phyloP scores from a whole-genome alignment of 1,140 invertebrate species.

The Aphelinus certus region DNA sequence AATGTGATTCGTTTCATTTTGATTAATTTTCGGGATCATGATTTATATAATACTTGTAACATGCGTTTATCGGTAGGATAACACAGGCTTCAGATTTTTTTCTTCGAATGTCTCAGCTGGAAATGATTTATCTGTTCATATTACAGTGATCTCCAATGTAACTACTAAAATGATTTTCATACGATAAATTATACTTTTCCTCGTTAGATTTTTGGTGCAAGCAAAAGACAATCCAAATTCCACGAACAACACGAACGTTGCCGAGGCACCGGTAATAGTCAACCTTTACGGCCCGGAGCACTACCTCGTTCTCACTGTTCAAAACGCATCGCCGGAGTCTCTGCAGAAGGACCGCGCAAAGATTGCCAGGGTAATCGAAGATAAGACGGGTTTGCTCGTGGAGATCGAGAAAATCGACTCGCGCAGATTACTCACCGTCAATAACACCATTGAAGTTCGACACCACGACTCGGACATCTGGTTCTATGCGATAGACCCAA shows the following conservation, averaged over 20 bases:
- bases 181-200: background rate
- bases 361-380: conserved; percentile 76
- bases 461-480: conserved; percentile 83
- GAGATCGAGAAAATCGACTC: conserved; percentile 81
- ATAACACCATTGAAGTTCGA: conserved; percentile 79
- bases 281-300: conserved; percentile 77
- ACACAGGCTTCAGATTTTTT: too few species aligned
- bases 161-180: too few species aligned
- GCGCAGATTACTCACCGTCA: conserved; percentile 74
- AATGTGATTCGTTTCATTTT: too few species aligned
- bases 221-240: conserved; percentile 80
- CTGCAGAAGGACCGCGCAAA: conserved; percentile 73
- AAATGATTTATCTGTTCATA: too few species aligned
- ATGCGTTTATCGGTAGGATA: too few species aligned
- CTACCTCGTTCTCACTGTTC: conserved; percentile 81
- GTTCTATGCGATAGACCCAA: conserved; percentile 86
- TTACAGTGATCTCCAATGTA: too few species aligned
- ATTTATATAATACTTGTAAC: too few species aligned
- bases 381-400: conserved; percentile 77
- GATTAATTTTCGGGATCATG: too few species aligned
- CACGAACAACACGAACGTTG: conserved; percentile 69
- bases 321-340: conserved; percentile 76
- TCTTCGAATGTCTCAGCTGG: too few species aligned
- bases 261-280: conserved; percentile 74
- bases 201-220: conserved; percentile 72